These are phyloP conservation scores for Uropetala carovei DNA, from an alignment of 2,888 invertebrate species.

Conservation along the genomic window DNA sequence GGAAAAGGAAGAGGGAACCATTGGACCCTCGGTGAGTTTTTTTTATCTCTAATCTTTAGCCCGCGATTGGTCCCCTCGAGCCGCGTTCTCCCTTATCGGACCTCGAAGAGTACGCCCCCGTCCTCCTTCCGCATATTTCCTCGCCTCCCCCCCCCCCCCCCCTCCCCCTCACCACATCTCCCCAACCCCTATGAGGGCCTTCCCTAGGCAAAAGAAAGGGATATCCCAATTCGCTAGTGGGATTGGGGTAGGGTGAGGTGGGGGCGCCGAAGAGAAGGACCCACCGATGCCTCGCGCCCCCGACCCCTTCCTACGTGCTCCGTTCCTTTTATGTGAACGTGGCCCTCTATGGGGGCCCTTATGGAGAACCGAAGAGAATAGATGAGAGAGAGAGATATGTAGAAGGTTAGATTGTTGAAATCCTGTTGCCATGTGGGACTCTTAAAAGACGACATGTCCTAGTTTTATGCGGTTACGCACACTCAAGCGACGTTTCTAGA, in stretches of 20 bases:
- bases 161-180: too few relatives aligned
- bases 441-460: not conserved
- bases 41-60: conserved; percentile 50
- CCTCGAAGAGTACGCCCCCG: too few relatives aligned
- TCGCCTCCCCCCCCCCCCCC: not conserved
- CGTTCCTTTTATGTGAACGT: too few relatives aligned
- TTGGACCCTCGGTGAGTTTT: conserved; percentile 57
- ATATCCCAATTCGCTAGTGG: not conserved
- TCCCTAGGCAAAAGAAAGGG: not conserved
- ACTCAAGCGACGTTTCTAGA: not conserved
- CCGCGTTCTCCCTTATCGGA: not conserved
- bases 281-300: not conserved
- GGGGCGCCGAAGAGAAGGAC: not conserved
- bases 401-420: not conserved
- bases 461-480: not conserved
- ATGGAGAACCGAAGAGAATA: too few relatives aligned
- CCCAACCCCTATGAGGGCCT: not conserved
- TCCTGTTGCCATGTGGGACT: not conserved
- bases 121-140: not conserved
- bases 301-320: too few relatives aligned
- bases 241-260: not conserved
- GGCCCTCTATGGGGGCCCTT: too few relatives aligned
- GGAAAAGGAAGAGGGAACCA: not conserved
- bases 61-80: conserved; percentile 41
- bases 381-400: not conserved